phyloP scores from a whole-genome alignment of 1,140 invertebrate genomes.

The Drosophila mayri region DNA sequence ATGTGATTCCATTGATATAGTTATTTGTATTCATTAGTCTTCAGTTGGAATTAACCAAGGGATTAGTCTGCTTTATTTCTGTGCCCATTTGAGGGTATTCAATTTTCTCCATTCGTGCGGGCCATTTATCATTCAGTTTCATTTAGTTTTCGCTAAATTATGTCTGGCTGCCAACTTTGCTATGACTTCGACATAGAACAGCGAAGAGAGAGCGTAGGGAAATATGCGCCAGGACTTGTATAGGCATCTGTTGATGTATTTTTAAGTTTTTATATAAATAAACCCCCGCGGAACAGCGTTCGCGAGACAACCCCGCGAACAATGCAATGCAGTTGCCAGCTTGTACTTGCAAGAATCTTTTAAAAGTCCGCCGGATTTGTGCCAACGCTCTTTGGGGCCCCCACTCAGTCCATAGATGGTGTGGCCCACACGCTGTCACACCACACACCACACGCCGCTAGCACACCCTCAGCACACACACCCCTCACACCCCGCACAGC shows the following conservation, averaged over 20 bases:
- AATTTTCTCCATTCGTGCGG: conserved; percentile 17
- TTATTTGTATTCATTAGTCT: conserved; percentile 23
- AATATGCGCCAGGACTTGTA: conserved; percentile 78
- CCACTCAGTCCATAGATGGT: conserved; percentile 77
- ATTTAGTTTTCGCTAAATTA: conserved; percentile 70
- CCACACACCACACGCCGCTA: background rate
- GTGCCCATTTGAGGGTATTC: conserved; percentile 31
- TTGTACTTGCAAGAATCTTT: conserved; percentile 33
- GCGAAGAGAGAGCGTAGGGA: conserved; percentile 43
- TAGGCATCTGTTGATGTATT: conserved; percentile 80
- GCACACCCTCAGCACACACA: conserved; percentile 29
- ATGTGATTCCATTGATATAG: background rate
- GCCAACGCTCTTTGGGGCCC: conserved; percentile 61
- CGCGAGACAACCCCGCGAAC: conserved; percentile 47
- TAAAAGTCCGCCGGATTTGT: conserved; percentile 53
- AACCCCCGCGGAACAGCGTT: conserved; percentile 56
- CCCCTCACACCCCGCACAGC: background rate
- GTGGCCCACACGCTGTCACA: conserved; percentile 58
- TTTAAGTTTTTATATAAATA: conserved; percentile 84
- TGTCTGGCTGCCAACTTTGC: conserved; percentile 62
- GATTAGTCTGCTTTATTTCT: conserved; percentile 6
- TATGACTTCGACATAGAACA: conserved; percentile 59
- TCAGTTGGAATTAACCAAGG: background rate
- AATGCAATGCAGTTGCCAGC: conserved; percentile 37
- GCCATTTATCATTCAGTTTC: conserved; percentile 63